Evolutionary conservation across 2,888 invertebrate species (phyloP).

Genomic region (Dryobotodes eremita): DNA sequence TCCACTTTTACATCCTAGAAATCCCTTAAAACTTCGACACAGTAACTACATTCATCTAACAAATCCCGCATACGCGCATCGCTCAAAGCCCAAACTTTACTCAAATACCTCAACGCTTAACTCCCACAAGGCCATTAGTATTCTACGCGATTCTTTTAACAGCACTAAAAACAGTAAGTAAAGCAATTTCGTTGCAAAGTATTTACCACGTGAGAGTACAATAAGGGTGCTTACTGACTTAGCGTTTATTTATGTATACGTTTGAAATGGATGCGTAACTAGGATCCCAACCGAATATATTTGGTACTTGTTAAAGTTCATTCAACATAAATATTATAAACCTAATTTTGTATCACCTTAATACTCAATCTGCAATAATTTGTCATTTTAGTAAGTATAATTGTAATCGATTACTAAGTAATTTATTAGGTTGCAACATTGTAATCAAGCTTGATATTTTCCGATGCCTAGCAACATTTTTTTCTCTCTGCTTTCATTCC

Average conservation of each 20-base stretch:
- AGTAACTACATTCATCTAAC: neutral
- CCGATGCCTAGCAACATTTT: too few relatives aligned
- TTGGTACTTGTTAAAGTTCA: too few relatives aligned
- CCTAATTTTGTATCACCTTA: too few relatives aligned
- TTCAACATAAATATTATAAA: too few relatives aligned
- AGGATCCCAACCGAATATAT: too few relatives aligned
- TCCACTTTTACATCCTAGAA: too few relatives aligned
- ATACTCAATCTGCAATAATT: too few relatives aligned
- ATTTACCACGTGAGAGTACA: conserved; percentile 57
- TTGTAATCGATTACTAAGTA: too few relatives aligned
- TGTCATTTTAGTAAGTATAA: too few relatives aligned
- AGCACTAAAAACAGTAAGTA: conserved; percentile 59
- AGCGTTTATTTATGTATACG: conserved; percentile 21
- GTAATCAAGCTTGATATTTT: too few relatives aligned
- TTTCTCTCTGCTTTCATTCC: too few relatives aligned
- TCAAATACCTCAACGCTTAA: conserved; percentile 5
- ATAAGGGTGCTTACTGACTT: conserved; percentile 34
- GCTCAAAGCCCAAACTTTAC: conserved; percentile 33
- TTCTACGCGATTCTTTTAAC: conserved; percentile 53
- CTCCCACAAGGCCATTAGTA: conserved; percentile 55
- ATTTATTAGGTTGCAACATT: too few relatives aligned
- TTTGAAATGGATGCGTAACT: neutral
- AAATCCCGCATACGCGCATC: conserved; percentile 30
- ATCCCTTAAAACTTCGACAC: conserved; percentile 22
- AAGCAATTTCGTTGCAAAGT: conserved; percentile 62